Percentiles rank a stretch among this genome's conserved stretches.
phyloP scores from a whole-genome alignment of 2,888 invertebrate genomes.

The Conus canariensis region DNA sequence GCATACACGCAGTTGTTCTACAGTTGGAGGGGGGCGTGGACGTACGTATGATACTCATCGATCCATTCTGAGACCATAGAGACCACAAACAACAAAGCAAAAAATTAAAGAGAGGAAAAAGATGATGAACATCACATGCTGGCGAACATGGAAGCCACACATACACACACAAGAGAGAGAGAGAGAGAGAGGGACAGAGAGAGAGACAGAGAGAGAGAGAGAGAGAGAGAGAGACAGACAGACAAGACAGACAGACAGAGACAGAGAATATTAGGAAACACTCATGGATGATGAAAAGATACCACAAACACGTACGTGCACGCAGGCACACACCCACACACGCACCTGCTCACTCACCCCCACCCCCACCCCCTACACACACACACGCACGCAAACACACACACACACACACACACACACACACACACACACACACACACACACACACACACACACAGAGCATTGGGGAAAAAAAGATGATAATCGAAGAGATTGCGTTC shows the following conservation, averaged over 20 bases:
- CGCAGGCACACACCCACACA: constrained; percentile 25
- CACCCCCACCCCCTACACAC: constrained; percentile 9
- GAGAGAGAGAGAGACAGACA: not conserved
- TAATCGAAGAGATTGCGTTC: too few species aligned
- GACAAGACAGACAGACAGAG: not conserved
- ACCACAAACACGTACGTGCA: constrained; percentile 31
- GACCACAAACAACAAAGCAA: too few species aligned
- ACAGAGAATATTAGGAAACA: not conserved
- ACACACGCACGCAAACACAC: constrained; percentile 27
- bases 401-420: constrained; percentile 24
- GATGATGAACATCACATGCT: too few species aligned
- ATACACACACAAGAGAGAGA: too few species aligned
- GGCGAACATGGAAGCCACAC: too few species aligned
- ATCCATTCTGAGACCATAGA: too few species aligned
- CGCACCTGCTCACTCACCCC: constrained; percentile 38
- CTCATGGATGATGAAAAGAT: not conserved
- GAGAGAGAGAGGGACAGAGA: not conserved
- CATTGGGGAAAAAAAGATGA: too few species aligned
- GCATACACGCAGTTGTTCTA: too few species aligned
- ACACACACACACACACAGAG: not conserved
- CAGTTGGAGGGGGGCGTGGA: too few species aligned
- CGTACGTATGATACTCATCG: too few species aligned
- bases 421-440: constrained; percentile 34
- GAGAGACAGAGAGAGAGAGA: not conserved
- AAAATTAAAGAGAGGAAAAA: too few species aligned